Conservation (phyloP, 2,797 vertebrate genomes). For the Nannoperca australis region DNA sequence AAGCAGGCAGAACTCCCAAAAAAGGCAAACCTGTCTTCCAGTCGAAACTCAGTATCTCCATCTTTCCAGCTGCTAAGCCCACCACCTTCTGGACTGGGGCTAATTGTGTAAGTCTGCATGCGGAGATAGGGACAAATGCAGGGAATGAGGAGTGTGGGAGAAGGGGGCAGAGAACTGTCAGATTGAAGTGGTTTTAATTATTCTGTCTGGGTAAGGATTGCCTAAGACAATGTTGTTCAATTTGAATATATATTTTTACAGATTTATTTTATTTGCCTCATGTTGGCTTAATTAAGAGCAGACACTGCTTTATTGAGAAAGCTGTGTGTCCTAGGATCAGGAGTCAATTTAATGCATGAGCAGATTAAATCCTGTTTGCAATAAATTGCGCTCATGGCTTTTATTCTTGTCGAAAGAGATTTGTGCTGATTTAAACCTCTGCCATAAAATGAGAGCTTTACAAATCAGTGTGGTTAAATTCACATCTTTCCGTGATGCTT, state of each 20-base stretch:
- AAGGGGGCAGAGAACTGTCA: conserved; percentile 51
- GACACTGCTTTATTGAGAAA: conserved; percentile 64
- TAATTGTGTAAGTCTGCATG: conserved; percentile 63
- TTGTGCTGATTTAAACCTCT: conserved; percentile 64
- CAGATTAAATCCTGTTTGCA: conserved; percentile 80
- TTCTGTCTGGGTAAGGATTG: conserved; percentile 41
- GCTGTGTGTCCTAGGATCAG: conserved; percentile 60
- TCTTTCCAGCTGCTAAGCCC: conserved; percentile 61
- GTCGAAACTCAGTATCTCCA: conserved; percentile 52
- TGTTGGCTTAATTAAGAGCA: conserved; percentile 64
- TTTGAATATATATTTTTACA: conserved; percentile 49
- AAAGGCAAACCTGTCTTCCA: conserved; percentile 37
- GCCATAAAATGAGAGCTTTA: conserved; percentile 42
- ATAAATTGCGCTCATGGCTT: conserved; percentile 69
- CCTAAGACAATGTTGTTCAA: conserved; percentile 49
- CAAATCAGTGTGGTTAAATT: conserved; percentile 35
- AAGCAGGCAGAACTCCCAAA: conserved; percentile 11
- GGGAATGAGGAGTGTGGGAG: conserved; percentile 30
- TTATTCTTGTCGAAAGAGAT: conserved; percentile 56
- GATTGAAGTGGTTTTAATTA: conserved; percentile 63
- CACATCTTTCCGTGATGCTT: conserved; percentile 26
- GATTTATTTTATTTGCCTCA: conserved; percentile 62
- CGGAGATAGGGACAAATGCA: conserved; percentile 45
- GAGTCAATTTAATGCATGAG: conserved; percentile 76
- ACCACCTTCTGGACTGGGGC: conserved; percentile 54